A percentile compares a stretch with the other conserved stretches of the same genome.
Conservation (phyloP, 2,888 invertebrate species). For the Cacoxenus indagator region DNA sequence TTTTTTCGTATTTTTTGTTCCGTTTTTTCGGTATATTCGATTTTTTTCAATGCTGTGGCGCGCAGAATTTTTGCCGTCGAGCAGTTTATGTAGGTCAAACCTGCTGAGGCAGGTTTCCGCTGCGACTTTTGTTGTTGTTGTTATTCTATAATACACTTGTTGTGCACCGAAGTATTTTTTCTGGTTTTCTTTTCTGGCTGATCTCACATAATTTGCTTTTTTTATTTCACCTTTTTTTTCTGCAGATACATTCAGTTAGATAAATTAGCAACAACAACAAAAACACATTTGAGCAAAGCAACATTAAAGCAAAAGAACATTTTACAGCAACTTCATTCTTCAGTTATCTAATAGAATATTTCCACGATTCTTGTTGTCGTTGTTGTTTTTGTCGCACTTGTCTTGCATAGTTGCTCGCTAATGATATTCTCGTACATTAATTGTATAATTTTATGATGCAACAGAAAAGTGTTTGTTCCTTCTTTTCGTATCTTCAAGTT, state of each 20-base stretch:
- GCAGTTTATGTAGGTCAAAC: neutral
- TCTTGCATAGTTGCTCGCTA: slow-evolving; percentile 11
- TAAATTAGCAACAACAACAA: neutral
- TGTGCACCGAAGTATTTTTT: too few species aligned
- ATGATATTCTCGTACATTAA: slow-evolving; percentile 2
- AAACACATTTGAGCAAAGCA: neutral
- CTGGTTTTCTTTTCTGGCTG: neutral
- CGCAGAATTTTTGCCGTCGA: neutral
- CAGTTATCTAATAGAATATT: too few species aligned
- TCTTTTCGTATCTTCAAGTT: neutral
- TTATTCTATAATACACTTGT: neutral
- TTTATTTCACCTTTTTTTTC: neutral
- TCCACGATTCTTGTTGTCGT: neutral
- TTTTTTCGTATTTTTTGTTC: neutral
- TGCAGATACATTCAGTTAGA: neutral
- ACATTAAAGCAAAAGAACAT: too few species aligned
- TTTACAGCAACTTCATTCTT: too few species aligned
- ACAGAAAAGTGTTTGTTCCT: neutral
- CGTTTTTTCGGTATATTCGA: neutral
- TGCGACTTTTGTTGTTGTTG: neutral
- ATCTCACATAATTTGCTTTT: neutral
- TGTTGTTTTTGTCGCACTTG: neutral
- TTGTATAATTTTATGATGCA: neutral
- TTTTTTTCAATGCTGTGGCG: neutral
- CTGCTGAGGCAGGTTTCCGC: neutral